Evolutionary conservation across 1,140 invertebrate genomes (phyloP), one percentile per base, ranked within the genome.

Genomic region (Megalopta genalis): DNA sequence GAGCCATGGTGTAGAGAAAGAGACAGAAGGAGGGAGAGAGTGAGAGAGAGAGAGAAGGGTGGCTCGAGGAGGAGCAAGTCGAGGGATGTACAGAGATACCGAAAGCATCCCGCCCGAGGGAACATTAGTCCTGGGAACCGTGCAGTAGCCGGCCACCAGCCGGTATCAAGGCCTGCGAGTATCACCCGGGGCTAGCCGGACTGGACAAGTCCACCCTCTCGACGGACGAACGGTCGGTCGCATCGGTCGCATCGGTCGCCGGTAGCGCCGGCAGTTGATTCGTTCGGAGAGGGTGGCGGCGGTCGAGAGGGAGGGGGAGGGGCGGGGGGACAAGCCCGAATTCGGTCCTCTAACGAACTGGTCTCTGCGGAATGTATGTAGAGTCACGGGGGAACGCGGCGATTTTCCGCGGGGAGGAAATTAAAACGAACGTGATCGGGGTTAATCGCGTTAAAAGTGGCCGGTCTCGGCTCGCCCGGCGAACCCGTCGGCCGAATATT

Each of bases 51-150:
- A 52, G 16, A 7, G 16, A 21, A 18, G 16, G 16, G 32, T 32
- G 32, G 6, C 63, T 74, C 77, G 60, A 67, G 62, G 54, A 72
- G 63, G 78, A 42, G 60, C 52, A 82, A 82, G 76, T 79, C 57
- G 70, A 82, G 32, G 32, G 76, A 70, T 57, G 75, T 39, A 57
- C 68, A 77, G 60, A 81, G 85, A 85, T 86, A 82, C 63, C 62
- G 68, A 72, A 65, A 57, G 16, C 67, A 84, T 86, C 81, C 69
- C 37, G 87, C 87, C 86, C 65, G 74, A 80, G 84, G 84, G 86
- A 86, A 86, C 84, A 88, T 88, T 88, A 87, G 87, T 87, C 79
- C 82, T 84, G 83, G 86, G 78, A 87, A 87, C 77, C 76, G 73
- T 81, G 80, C 63, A 69, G 76, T 86, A 73, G 81, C 72, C 59